A percentile compares a stretch with the other conserved stretches of the same genome.
These are phyloP conservation scores for Dasysyrphus albostriatus DNA, from an alignment of 2,888 invertebrate species.

Conservation along the genomic window DNA sequence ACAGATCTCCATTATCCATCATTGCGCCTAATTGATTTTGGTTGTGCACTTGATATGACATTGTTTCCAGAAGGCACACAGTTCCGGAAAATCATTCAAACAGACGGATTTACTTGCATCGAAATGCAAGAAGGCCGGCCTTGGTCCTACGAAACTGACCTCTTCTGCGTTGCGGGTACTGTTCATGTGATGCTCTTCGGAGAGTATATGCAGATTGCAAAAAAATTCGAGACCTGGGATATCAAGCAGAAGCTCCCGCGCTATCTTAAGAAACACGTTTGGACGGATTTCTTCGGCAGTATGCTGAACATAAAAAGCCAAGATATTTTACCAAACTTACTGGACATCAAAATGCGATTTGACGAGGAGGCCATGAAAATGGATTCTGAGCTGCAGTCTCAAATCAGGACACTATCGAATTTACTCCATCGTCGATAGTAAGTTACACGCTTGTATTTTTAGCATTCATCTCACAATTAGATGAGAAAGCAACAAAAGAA, in stretches of 20 bases:
- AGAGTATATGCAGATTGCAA: conserved; percentile 93
- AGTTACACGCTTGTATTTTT: conserved; percentile 8
- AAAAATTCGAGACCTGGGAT: conserved; percentile 88
- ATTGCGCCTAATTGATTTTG: conserved; percentile 96
- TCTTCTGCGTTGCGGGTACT: conserved; percentile 95
- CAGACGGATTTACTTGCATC: conserved; percentile 93
- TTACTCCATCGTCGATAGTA: conserved; percentile 82
- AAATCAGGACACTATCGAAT: conserved; percentile 83
- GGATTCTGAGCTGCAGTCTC: conserved; percentile 83
- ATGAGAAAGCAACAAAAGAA: conserved; percentile 8
- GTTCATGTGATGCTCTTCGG: conserved; percentile 95
- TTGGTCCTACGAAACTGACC: conserved; percentile 98
- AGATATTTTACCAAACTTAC: conserved; percentile 89
- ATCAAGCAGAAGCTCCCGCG: conserved; percentile 90
- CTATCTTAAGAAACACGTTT: conserved; percentile 90
- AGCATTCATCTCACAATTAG: conserved; percentile 43
- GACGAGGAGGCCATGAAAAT: conserved; percentile 82
- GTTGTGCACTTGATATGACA: conserved; percentile 97
- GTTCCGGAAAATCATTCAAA: conserved; percentile 91
- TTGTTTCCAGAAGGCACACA: conserved; percentile 91
- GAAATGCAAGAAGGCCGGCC: conserved; percentile 96
- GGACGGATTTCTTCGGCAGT: conserved; percentile 92
- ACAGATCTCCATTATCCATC: conserved; percentile 88
- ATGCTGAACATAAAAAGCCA: conserved; percentile 93
- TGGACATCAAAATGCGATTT: conserved; percentile 81